These are phyloP conservation scores for Crocallis elinguaria DNA, from an alignment of 2,888 invertebrate genomes.

Conservation along the genomic window DNA sequence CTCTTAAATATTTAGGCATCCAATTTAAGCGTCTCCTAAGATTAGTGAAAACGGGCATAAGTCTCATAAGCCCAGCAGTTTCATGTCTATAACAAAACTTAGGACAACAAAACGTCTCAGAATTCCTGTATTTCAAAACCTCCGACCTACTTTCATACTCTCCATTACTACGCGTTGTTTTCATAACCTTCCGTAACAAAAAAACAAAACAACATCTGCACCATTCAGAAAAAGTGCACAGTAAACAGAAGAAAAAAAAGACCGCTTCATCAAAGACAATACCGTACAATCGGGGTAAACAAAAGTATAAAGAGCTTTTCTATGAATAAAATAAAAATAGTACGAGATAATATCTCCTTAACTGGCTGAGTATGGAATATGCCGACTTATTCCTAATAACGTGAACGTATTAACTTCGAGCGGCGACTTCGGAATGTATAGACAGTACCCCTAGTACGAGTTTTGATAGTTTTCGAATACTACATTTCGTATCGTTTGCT, in stretches of 20 bases:
- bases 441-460: conserved; percentile 44
- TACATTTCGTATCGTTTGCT: too few species aligned
- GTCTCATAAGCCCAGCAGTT: too few species aligned
- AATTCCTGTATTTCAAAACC: background rate
- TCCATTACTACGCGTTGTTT: too few species aligned
- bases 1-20: too few species aligned
- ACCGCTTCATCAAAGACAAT: conserved; percentile 33
- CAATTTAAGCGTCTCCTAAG: too few species aligned
- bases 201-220: conserved; percentile 16
- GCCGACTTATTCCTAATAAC: conserved; percentile 80
- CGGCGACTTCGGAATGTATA: conserved; percentile 45
- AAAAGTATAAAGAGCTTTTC: conserved; percentile 78
- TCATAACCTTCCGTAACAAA: conserved; percentile 5
- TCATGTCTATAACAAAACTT: too few species aligned
- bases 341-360: conserved; percentile 74
- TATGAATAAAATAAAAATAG: conserved; percentile 85
- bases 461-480: background rate
- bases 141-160: background rate
- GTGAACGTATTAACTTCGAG: conserved; percentile 72
- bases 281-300: conserved; percentile 60
- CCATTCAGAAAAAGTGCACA: conserved; percentile 22
- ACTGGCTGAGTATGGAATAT: conserved; percentile 76
- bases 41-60: too few species aligned
- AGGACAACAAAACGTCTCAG: background rate
- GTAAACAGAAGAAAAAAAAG: conserved; percentile 31